These are phyloP conservation scores for Empis livida DNA, from an alignment of 2,888 invertebrate genomes.

Conservation along the genomic window DNA sequence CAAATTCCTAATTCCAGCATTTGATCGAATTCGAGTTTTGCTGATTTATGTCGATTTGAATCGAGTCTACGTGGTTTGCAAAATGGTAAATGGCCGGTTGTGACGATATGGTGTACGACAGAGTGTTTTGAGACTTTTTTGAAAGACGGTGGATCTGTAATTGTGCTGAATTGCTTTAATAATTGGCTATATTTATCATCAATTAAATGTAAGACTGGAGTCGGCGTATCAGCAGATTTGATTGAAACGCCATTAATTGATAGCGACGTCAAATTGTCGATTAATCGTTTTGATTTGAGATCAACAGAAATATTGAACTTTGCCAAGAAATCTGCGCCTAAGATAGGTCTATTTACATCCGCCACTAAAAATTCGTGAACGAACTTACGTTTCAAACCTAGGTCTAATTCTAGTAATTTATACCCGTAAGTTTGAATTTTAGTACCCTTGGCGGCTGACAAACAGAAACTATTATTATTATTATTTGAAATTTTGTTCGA, in stretches of 20 bases:
- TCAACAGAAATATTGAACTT: slow-evolving; percentile 6
- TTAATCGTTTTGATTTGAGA: background rate
- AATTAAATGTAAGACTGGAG: background rate
- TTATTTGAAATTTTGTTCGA: background rate
- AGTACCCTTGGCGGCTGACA: background rate
- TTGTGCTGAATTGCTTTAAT: background rate
- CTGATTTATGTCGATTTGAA: background rate
- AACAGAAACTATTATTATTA: background rate
- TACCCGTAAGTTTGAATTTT: background rate
- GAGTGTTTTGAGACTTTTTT: background rate
- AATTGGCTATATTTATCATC: background rate
- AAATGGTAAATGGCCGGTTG: background rate
- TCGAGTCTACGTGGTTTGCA: background rate
- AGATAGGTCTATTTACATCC: slow-evolving; percentile 7
- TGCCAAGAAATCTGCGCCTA: slow-evolving; percentile 9
- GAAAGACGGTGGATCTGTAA: background rate
- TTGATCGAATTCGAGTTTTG: background rate
- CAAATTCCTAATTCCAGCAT: background rate
- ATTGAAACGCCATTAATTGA: background rate
- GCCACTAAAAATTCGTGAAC: slow-evolving; percentile 6
- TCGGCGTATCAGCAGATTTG: background rate
- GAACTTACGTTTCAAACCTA: background rate
- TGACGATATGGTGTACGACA: background rate
- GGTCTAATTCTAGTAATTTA: background rate
- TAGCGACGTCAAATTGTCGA: background rate